A percentile compares a stretch with the other conserved stretches of the same genome.
Conservation (phyloP, 2,113 vertebrate genomes). For the Tetrao urogallus region DNA sequence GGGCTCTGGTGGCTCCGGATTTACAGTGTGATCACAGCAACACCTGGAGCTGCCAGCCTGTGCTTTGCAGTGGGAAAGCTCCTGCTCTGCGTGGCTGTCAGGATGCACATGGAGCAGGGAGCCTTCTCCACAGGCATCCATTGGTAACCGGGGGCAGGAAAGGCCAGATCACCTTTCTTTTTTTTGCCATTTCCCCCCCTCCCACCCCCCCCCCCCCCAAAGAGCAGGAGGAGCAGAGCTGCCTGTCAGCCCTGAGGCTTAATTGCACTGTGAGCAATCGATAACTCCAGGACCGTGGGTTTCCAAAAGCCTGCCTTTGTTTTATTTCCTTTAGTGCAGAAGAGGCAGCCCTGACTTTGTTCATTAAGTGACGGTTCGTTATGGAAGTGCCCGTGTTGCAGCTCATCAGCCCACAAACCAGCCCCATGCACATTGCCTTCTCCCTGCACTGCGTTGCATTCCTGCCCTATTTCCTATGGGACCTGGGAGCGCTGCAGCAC, state of each 20-base stretch:
- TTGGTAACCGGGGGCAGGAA: not conserved
- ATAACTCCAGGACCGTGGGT: fast-evolving
- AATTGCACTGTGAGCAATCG: not conserved
- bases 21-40: not conserved
- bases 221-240: not conserved
- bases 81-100: no score
- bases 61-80: no score
- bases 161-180: not conserved
- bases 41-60: not conserved
- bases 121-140: not conserved
- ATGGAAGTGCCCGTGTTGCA: conserved; percentile 8
- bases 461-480: not conserved
- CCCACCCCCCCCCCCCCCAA: fast-evolving
- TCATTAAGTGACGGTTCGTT: conserved; percentile 63
- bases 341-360: not conserved
- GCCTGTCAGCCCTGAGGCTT: not conserved
- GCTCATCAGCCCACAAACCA: not conserved
- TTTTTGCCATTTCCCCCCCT: not conserved
- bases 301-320: not conserved
- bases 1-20: not conserved
- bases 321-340: not conserved
- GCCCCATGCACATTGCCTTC: fast-evolving
- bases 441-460: not conserved
- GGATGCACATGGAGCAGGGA: no score
- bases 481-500: not conserved